Base-by-base conservation (phyloP, 1,140 invertebrate genomes). In the Drosophila orena region DNA sequence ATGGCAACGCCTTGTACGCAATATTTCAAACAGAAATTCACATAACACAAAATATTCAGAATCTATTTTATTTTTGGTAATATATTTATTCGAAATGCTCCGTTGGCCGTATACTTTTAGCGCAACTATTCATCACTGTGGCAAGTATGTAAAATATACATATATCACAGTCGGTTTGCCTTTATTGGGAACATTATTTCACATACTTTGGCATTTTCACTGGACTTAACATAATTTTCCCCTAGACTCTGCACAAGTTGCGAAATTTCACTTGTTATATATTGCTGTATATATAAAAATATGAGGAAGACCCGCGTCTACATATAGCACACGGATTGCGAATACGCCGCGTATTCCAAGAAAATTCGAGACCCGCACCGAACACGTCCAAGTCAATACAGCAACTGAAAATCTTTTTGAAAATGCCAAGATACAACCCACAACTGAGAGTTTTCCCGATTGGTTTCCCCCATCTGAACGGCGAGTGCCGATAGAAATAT, bases 311-410 rank as follows among this genome's bases (percentile, higher is more conserved):
- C 56, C 47, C 75, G 79, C 75, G 75, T 35, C 57, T 70, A 75
- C 76, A 79, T 83, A 81, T 71, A 38, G 47, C 8, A 2, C 17
- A 47, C 42, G 43, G 52, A 84, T 79, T 88, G 79, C 84, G 84
- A 77, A 88, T 88, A 88, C 84, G 80, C 47, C 75, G 76, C 84
- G 84, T 84, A 73, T 77, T 58, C 81, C 75, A 76, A 40, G 47
- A 52, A 58, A 46, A 27, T 30, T 52, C 15, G 24, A 77, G 52
- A 62, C 35, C 72, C 74, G 74, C 56, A 79, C 76, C 71, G 78
- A 52, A 88, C 84, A 89, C 84, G 74, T 89, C 76, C 66, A 88
- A 88, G 79, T 84, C 84, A 88, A 84, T 83, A 72, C 77, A 88
- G 79, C 84, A 88, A 88, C 84, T 88, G 84, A 89, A 88, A 80